Evolutionary conservation across 2,113 vertebrate species (phyloP), one percentile per base, ranked within the genome.

Genomic region (Notechis scutatus): DNA sequence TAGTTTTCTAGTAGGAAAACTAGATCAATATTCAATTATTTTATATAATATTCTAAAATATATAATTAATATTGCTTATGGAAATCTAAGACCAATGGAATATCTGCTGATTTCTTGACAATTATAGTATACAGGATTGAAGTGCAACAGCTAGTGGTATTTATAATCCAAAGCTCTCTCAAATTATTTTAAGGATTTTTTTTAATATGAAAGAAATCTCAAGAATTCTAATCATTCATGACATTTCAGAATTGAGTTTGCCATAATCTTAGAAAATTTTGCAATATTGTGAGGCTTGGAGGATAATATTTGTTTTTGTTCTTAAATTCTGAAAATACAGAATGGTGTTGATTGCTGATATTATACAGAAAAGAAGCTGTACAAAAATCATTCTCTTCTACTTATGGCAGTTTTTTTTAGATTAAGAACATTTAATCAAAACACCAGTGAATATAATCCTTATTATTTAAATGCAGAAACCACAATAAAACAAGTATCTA

Each of bases 401-500:
- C 11, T 61, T 42, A 89, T 15, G 34, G 2, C 23, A 45, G 55
- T 59, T 39, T 89, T n/a, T 59, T 23, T 26, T 61, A 42, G 5
- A 89, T 89, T 57, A 89, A 89, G 23, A 61, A 42, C 1, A 12
- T 89, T 45, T 42, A 47, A 39, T 89, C 23, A 89, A 24, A 42
- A 61, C 5, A 61, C 21, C 39, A 45, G 11, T 15, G 23, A 42
- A 89, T 15, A 89, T 5, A 89, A 59, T 56, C 34, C 4, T 34
- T 87, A 88, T 88, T 88, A 88, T 21, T 88, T 54, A 29, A 88
- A 54, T 54, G 14, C 29, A 55, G 29, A 54, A 39, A 34, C 9
- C 10, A 39, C 45, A 64, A 90, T 45, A 85, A 85, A 61, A 90
- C 54, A 64, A 92, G 95, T 95, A 47, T 69, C 26, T 90, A 45